A percentile compares a stretch with the other conserved stretches of the same genome.
These are phyloP conservation scores for Eublepharis macularius DNA, from an alignment of 2,113 vertebrate species.

Conservation along the genomic window DNA sequence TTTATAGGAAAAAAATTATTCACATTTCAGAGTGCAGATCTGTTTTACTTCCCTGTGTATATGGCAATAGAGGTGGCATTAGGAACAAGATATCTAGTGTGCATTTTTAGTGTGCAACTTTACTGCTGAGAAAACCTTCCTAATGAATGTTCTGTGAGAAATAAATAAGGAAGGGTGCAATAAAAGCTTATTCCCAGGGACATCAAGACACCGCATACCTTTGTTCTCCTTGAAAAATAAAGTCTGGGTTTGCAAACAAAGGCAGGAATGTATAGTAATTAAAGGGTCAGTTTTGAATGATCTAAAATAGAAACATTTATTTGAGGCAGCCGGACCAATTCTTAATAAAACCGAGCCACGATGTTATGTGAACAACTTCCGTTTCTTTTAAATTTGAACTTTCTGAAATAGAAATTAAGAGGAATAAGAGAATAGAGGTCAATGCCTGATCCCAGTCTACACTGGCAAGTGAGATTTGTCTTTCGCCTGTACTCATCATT, in stretches of 20 bases:
- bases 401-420: not conserved
- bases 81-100: not conserved
- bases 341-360: not conserved
- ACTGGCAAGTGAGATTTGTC: not conserved
- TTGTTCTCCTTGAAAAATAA: slow-evolving; percentile 6
- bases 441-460: too few species aligned
- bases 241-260: slow-evolving; percentile 11
- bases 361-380: not conserved
- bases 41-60: not conserved
- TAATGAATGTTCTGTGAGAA: not conserved
- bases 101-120: not conserved
- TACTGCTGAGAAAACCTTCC: not conserved
- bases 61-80: not conserved
- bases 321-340: not conserved
- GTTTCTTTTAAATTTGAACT: not conserved
- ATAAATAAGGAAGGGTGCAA: slow-evolving; percentile 11
- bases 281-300: not conserved
- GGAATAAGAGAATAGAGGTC: not conserved
- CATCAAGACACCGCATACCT: not conserved
- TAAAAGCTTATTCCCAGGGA: not conserved
- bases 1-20: not conserved
- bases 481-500: not conserved
- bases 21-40: not conserved
- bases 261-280: slow-evolving; percentile 11
- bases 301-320: slow-evolving; percentile 18